Conservation (phyloP, 37 sponge, comb jelly and placozoan genomes). For the Agelas oroides region DNA sequence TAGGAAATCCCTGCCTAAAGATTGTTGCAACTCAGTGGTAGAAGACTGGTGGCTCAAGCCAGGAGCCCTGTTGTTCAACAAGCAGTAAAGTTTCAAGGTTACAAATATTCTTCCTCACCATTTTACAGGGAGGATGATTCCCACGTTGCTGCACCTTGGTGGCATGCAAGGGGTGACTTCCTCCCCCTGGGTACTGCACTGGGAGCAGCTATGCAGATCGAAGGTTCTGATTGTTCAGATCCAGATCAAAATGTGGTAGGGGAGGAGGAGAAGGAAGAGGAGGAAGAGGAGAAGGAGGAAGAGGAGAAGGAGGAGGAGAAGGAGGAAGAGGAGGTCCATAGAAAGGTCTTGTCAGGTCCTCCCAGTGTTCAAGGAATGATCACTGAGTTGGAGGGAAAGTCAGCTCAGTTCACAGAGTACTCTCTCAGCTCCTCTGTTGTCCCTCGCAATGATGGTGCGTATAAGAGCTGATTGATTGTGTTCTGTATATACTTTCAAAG, state of each 20-base stretch:
- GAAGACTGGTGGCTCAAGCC: no score
- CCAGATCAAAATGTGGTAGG: no score
- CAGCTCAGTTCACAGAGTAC: constrained; percentile 85
- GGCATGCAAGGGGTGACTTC: constrained; percentile 24
- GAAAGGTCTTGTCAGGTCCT: neutral
- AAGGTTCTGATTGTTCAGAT: neutral
- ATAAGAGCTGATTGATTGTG: no score
- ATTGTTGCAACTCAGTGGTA: no score
- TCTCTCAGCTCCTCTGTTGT: constrained; percentile 91
- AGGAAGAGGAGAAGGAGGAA: neutral
- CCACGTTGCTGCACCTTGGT: constrained; percentile 10
- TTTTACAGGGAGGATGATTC: no score
- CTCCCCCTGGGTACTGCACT: neutral
- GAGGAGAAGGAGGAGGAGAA: constrained; percentile 1
- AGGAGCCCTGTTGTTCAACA: no score
- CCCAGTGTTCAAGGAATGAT: neutral
- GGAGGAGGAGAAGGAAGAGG: neutral
- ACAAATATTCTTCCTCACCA: no score
- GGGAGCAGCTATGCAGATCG: neutral
- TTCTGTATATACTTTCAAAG: neutral
- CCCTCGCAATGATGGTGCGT: constrained; percentile 86
- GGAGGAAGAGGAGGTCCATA: neutral
- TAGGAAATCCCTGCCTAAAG: no score
- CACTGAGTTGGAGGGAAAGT: constrained; percentile 5
- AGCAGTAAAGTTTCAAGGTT: no score